Conservation (phyloP, 2,888 invertebrate species). For the Mythimna impura region DNA sequence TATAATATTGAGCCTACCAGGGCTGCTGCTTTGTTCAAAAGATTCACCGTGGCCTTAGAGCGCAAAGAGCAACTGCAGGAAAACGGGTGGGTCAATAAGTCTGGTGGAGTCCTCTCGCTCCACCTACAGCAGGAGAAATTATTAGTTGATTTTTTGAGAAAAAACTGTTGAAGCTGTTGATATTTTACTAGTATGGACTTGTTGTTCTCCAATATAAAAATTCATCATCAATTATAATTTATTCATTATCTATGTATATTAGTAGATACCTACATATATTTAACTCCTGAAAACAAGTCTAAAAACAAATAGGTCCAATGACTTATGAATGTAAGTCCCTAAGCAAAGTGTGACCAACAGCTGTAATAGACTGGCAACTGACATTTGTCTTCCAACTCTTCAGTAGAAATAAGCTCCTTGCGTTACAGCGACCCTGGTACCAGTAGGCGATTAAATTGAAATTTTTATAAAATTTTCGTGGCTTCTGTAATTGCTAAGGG, state of each 20-base stretch:
- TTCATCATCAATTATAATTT: neutral
- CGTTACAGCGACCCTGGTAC: slow-evolving; percentile 1
- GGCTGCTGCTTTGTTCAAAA: too few species aligned
- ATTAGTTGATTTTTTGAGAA: too few species aligned
- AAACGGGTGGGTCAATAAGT: too few species aligned
- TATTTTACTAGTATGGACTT: neutral
- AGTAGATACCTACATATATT: neutral
- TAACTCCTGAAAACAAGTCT: neutral
- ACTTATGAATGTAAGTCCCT: neutral
- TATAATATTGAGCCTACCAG: too few species aligned
- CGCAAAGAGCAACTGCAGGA: too few species aligned
- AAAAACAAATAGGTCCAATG: neutral
- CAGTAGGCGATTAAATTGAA: neutral
- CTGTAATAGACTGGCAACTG: neutral
- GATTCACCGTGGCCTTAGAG: too few species aligned
- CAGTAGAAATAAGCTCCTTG: slow-evolving; percentile 5
- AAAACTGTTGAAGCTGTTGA: neutral
- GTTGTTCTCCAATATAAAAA: neutral
- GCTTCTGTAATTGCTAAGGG: neutral
- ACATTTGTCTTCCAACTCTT: neutral
- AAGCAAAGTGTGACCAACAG: slow-evolving; percentile 2
- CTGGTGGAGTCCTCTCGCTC: too few species aligned
- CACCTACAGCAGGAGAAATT: too few species aligned
- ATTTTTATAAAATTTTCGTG: slow-evolving; percentile 5
- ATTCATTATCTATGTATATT: neutral